These are phyloP conservation scores for Cordilura impudica DNA, from an alignment of 2,888 invertebrate genomes.

Conservation along the genomic window DNA sequence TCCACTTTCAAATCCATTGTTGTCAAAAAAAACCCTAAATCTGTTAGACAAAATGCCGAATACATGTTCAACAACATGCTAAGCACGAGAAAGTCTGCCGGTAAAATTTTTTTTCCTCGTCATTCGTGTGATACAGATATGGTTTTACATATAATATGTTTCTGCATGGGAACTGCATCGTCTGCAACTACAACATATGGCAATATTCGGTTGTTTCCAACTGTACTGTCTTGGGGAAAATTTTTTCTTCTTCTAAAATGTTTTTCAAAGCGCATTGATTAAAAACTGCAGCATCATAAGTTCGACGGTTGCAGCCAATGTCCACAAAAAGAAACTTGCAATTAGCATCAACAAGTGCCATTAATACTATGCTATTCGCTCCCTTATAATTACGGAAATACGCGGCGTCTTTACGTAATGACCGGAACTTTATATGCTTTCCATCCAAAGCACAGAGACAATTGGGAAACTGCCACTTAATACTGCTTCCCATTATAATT, in stretches of 20 bases:
- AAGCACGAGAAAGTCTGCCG: conserved; percentile 27
- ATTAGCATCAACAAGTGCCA: conserved; percentile 32
- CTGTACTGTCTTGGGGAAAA: neutral
- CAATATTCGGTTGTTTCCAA: conserved; percentile 38
- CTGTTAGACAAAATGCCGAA: conserved; percentile 9
- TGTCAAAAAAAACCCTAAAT: neutral
- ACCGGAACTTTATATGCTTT: conserved; percentile 43
- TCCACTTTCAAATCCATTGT: neutral
- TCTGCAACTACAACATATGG: conserved; percentile 53
- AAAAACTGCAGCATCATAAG: conserved; percentile 49
- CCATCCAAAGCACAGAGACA: conserved; percentile 55
- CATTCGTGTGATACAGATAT: conserved; percentile 32
- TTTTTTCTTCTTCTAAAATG: conserved; percentile 17
- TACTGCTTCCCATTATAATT: conserved; percentile 25
- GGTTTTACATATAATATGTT: conserved; percentile 50
- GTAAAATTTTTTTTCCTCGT: conserved; percentile 21
- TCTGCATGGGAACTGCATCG: conserved; percentile 56
- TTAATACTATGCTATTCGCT: conserved; percentile 46
- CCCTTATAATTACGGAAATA: conserved; percentile 51
- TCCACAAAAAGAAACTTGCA: conserved; percentile 51
- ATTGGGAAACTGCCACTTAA: conserved; percentile 55
- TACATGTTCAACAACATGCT: conserved; percentile 28
- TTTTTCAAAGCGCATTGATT: conserved; percentile 23
- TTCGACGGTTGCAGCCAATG: conserved; percentile 49
- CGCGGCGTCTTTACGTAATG: conserved; percentile 34